phyloP scores from a whole-genome alignment of 1,140 invertebrate genomes.

The Caligus rogercresseyi region DNA sequence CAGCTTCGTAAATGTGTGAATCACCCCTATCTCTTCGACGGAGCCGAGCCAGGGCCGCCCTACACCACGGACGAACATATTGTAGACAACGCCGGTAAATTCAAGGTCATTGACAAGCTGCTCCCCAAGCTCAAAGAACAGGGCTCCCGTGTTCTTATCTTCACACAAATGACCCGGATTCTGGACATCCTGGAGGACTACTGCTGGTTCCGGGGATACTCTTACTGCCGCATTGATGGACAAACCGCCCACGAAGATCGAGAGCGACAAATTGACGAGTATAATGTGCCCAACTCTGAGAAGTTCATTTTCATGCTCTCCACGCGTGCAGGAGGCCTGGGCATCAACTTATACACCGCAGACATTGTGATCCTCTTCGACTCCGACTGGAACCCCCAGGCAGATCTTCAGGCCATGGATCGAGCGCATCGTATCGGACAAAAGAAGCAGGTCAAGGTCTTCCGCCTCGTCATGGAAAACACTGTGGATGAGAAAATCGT shows the following conservation, averaged over 20 bases:
- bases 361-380: constrained; percentile 97
- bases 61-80: constrained; percentile 97
- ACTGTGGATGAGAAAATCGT: constrained; percentile 99
- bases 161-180: constrained; percentile 98
- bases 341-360: constrained; percentile 95
- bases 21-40: constrained; percentile 97
- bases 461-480: constrained; percentile 91
- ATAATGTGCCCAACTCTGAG: constrained; percentile 55
- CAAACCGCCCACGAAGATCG: constrained; percentile 93
- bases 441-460: constrained; percentile 79
- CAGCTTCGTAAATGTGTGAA: constrained; percentile 93
- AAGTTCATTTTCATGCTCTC: constrained; percentile 99
- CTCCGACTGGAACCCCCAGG: constrained; percentile 99
- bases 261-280: constrained; percentile 87
- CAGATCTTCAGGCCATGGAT: constrained; percentile 49
- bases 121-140: constrained; percentile 78
- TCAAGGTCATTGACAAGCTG: constrained; percentile 88
- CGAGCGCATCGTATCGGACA: constrained; percentile 98
- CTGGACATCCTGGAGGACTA: constrained; percentile 98
- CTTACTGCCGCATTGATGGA: constrained; percentile 51
- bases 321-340: constrained; percentile 90
- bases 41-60: constrained; percentile 93
- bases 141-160: constrained; percentile 84
- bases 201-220: constrained; percentile 72
- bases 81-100: constrained; percentile 87